These are phyloP conservation scores for Sabatieria punctata DNA, from an alignment of 2,888 invertebrate species.

Conservation along the genomic window DNA sequence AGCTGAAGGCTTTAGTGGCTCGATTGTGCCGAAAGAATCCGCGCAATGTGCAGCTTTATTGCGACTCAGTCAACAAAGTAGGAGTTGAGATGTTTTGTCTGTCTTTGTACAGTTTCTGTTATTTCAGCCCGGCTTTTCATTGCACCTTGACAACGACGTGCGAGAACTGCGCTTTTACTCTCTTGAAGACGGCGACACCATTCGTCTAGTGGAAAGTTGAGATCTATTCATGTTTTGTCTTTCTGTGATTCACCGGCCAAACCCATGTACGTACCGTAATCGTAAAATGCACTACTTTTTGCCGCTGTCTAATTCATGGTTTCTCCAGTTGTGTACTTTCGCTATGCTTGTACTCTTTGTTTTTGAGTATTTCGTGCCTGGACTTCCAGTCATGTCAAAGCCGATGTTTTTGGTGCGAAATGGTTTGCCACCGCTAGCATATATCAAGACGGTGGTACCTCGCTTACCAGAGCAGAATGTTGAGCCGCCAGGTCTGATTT, in stretches of 20 bases:
- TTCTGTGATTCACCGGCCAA: too few species aligned
- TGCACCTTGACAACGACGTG: constrained; percentile 58
- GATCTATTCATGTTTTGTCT: too few species aligned
- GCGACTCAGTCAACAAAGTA: not conserved
- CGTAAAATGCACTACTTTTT: too few species aligned
- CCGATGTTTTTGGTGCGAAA: not conserved
- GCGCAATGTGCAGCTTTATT: not conserved
- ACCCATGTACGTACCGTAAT: too few species aligned
- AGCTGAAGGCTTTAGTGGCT: constrained; percentile 59
- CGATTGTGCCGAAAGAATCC: constrained; percentile 38
- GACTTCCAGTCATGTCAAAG: too few species aligned
- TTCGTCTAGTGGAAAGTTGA: too few species aligned
- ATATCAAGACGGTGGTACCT: not conserved
- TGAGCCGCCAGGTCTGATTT: not conserved
- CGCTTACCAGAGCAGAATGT: not conserved
- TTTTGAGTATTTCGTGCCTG: too few species aligned
- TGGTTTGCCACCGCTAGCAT: not conserved
- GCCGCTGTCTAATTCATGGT: too few species aligned
- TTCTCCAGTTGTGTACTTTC: too few species aligned
- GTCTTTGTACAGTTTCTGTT: too few species aligned
- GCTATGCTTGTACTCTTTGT: too few species aligned
- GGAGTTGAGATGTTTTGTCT: not conserved
- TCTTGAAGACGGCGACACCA: constrained; percentile 60
- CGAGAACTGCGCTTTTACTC: constrained; percentile 67
- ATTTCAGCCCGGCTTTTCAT: constrained; percentile 20